Evolutionary conservation across 2,797 vertebrate genomes (phyloP), one percentile per base, ranked within the genome.

Genomic region (Phoxinus dragarum): DNA sequence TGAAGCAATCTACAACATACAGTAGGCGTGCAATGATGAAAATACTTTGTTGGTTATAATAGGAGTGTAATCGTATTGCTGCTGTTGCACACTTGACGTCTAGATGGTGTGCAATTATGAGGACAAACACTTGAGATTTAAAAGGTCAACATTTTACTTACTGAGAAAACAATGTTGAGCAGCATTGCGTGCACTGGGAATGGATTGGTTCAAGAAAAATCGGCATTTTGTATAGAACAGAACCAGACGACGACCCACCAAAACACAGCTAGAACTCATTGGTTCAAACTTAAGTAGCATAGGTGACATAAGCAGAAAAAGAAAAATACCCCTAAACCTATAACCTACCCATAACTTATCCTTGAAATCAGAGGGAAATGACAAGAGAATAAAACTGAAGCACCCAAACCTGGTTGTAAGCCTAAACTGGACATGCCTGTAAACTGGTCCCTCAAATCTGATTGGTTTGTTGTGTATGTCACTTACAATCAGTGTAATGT

Each of bases 71-170:
- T 76, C n/a, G 11, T 23, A 21, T 21, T 40, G 34, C 47, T 72
- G 4, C 34, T 59, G 47, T 49, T 49, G 56, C 19, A 23, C 17
- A 23, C 34, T 40, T 69, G 34, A 31, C 27, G 27, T 10, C 23
- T 27, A 79, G 40, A 47, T 31, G n/a, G 6, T 1, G 7, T 42
- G 34, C 23, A 61, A 42, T 76, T 76, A n/a, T 38, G 38, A 16
- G 21, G 17, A 34, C 31, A 27, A 36, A 34, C 56, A 38, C 23
- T 34, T 47, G 19, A 23, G 31, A 31, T 54, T 75, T 38, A 76
- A 61, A 78, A 42, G 23, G 54, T 78, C 54, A 78, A 42, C 38
- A 9, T 59, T 77, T 40, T 40, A 77, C 9, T 74, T 34, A 52
- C 27, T 9, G 54, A 14, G 74, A 59, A n/a, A 76, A n/a, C 5